These are phyloP conservation scores for Hassar affinis DNA, from an alignment of 2,113 vertebrate genomes.

Conservation along the genomic window DNA sequence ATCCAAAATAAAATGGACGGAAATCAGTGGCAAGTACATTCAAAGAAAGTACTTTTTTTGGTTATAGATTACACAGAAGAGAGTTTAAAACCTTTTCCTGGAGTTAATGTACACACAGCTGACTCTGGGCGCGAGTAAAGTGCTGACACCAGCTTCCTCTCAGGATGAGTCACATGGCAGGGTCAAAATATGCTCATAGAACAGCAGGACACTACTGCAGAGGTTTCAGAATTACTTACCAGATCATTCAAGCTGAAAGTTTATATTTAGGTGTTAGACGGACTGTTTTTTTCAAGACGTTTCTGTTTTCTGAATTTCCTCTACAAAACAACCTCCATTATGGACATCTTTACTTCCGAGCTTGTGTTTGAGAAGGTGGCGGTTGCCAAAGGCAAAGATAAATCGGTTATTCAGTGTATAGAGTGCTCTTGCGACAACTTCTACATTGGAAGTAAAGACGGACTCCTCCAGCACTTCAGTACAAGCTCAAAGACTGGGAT, in stretches of 20 bases:
- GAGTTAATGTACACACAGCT: constrained; percentile 18
- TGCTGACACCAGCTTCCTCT: constrained; percentile 71
- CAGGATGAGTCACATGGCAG: constrained; percentile 69
- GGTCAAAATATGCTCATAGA: constrained; percentile 59
- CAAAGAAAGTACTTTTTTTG: too few species aligned
- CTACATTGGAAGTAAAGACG: constrained; percentile 66
- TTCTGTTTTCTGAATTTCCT: neutral
- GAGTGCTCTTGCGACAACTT: constrained; percentile 61
- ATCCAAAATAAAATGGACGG: neutral
- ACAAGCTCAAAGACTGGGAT: constrained; percentile 22
- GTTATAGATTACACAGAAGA: neutral
- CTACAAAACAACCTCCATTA: neutral
- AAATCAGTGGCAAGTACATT: too few species aligned
- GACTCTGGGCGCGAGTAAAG: constrained; percentile 60
- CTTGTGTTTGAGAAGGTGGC: constrained; percentile 59
- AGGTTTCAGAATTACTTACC: constrained; percentile 48
- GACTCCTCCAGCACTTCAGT: constrained; percentile 62
- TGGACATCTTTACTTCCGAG: constrained; percentile 56
- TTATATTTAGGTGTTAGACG: neutral
- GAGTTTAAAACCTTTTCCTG: neutral
- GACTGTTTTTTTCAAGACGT: too few species aligned
- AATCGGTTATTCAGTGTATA: constrained; percentile 62
- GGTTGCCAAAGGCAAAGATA: constrained; percentile 62
- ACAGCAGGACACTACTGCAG: constrained; percentile 29
- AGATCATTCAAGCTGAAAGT: neutral